Conservation (phyloP, 1,140 invertebrate genomes). For the Calosoma granatense region DNA sequence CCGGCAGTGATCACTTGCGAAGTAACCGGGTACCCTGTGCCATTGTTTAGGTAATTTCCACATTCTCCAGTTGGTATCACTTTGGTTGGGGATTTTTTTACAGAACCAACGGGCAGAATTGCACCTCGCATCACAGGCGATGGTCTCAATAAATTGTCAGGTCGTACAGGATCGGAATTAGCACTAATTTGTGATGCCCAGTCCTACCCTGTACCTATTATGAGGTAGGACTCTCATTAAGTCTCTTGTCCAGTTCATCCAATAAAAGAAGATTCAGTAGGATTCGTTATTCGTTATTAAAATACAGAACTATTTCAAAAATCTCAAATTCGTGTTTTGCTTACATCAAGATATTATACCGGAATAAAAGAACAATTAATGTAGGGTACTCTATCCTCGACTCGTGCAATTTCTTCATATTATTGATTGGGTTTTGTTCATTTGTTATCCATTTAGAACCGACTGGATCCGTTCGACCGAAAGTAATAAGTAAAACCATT, state of each 20-base stretch:
- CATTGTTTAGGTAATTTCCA: not conserved
- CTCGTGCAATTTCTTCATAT: no score
- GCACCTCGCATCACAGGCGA: constrained; percentile 49
- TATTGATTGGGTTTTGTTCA: no score
- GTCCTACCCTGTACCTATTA: constrained; percentile 44
- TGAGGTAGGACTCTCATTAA: constrained; percentile 35
- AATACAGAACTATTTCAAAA: no score
- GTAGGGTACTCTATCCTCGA: no score
- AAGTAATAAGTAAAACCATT: constrained; percentile 35
- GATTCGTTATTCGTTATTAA: no score
- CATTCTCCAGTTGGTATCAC: not conserved
- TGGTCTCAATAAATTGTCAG: constrained; percentile 42
- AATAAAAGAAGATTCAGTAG: no score
- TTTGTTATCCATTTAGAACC: constrained; percentile 35
- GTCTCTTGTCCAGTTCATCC: no score
- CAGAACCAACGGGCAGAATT: constrained; percentile 51
- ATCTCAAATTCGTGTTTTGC: no score
- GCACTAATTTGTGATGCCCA: constrained; percentile 56
- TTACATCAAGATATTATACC: no score
- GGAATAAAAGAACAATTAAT: no score
- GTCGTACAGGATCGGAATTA: constrained; percentile 23
- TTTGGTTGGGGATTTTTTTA: constrained; percentile 37
- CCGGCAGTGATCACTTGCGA: constrained; percentile 29
- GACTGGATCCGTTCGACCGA: constrained; percentile 36
- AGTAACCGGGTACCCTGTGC: constrained; percentile 8